Percentiles rank a stretch among this genome's conserved stretches.
Conservation (phyloP, 1,140 invertebrate genomes). For the Drosophila sp. region DNA sequence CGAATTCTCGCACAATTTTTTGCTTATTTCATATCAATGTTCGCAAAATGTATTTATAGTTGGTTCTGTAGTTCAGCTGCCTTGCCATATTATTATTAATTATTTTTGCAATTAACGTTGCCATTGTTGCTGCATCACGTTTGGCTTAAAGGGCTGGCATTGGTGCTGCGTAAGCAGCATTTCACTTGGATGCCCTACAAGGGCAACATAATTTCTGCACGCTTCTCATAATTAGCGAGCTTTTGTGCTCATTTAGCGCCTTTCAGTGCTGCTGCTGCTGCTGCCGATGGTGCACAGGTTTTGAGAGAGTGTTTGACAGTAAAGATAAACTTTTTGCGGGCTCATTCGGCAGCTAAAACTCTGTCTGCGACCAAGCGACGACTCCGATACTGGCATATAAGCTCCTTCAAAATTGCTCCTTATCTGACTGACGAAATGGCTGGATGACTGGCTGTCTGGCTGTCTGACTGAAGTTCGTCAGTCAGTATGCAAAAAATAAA, state of each 20-base stretch:
- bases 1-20: too few species aligned
- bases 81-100: constrained; percentile 73
- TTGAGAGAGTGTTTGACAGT: constrained; percentile 12
- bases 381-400: constrained; percentile 28
- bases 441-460: neutral
- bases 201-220: constrained; percentile 49
- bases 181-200: constrained; percentile 26
- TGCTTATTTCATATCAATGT: constrained; percentile 13
- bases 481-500: constrained; percentile 61
- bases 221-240: constrained; percentile 76
- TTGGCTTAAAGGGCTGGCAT: constrained; percentile 45
- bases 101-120: constrained; percentile 77
- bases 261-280: constrained; percentile 39
- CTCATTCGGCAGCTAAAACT: constrained; percentile 13
- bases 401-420: constrained; percentile 47
- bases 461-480: constrained; percentile 51
- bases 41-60: constrained; percentile 39
- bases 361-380: neutral
- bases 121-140: constrained; percentile 78
- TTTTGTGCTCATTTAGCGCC: constrained; percentile 68
- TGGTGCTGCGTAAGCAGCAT: constrained; percentile 63
- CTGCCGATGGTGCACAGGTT: constrained; percentile 5
- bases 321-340: constrained; percentile 44
- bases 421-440: constrained; percentile 44
- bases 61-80: constrained; percentile 10